Base-by-base conservation (phyloP, 2,888 invertebrate species). In the Ecdyonurus torrentis region DNA sequence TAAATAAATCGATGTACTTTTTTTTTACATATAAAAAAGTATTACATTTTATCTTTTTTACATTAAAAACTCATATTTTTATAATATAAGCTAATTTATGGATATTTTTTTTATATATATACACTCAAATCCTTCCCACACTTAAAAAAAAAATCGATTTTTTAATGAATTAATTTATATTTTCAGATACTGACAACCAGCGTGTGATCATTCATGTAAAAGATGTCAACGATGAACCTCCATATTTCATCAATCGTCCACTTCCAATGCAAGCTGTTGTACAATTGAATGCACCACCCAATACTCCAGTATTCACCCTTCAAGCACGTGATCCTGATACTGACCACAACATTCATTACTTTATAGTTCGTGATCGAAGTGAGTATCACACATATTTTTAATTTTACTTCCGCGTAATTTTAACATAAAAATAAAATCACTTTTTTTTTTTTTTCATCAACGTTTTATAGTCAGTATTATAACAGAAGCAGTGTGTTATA, bases 251-350 rank as follows among this genome's bases (percentile, higher is more conserved):
- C 78, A 99, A 98, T 78, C 85, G 91, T 1, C 98, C 98, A 0
- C 78, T 92, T 67, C 98, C 98, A 20, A 97, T 96, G 91, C 92
- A 96, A 76, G 92, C 97, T 0, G 95, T 97, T 65, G 95, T 97
- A 0, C 94, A 96, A 72, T 81, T 94, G 62, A 96, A 96, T 74
- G 95, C 96, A 2, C 90, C 93, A 2, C 90, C 93, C 52, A 96
- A 95, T 74, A 94, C 94, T 0, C 93, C 92, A 2, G 95, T 97
- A 2, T 97, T 95, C 77, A 95, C 95, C n/a, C 83, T 99, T 24
- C 93, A 95, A 74, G 98, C 98, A 19, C 79, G 94, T 67, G 97
- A 98, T 75, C 96, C 96, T 2, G 95, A 96, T 73, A 94, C 94
- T 1, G 95, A 94, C 77, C 92, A 94, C 74, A 91, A 92, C 73